These are phyloP conservation scores for Morphnarchus princeps DNA, from an alignment of 2,113 vertebrate genomes.

Conservation along the genomic window DNA sequence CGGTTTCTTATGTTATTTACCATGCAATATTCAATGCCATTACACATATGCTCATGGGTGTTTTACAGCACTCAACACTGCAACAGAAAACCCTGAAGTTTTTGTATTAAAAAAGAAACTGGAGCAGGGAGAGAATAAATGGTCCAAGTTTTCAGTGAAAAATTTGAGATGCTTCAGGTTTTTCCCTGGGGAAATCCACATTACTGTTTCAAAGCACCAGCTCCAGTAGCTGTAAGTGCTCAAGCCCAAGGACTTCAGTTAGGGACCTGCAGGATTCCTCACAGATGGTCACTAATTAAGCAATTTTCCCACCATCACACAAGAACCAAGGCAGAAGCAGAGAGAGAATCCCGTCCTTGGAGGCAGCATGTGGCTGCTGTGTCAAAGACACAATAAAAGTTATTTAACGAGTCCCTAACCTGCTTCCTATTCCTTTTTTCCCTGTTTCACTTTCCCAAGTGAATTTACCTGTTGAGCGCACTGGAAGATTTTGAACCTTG, in stretches of 20 bases:
- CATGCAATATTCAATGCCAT: not conserved
- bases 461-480: constrained; percentile 92
- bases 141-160: not conserved
- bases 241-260: not conserved
- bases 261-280: not conserved
- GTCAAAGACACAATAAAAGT: not conserved
- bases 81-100: not conserved
- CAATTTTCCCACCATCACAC: not conserved
- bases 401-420: not conserved
- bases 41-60: not conserved
- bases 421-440: not conserved
- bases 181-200: not conserved
- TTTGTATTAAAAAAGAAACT: not conserved
- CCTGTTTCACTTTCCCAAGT: rapidly evolving
- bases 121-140: not conserved
- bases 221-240: not conserved
- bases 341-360: rapidly evolving
- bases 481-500: constrained; percentile 98
- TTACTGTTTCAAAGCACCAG: not conserved
- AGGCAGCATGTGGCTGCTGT: rapidly evolving
- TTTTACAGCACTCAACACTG: not conserved
- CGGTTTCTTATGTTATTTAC: not conserved
- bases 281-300: not conserved
- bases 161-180: not conserved
- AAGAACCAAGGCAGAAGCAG: not conserved